Evolutionary conservation across 2,113 vertebrate genomes (phyloP).

Genomic region (Lathamus discolor): DNA sequence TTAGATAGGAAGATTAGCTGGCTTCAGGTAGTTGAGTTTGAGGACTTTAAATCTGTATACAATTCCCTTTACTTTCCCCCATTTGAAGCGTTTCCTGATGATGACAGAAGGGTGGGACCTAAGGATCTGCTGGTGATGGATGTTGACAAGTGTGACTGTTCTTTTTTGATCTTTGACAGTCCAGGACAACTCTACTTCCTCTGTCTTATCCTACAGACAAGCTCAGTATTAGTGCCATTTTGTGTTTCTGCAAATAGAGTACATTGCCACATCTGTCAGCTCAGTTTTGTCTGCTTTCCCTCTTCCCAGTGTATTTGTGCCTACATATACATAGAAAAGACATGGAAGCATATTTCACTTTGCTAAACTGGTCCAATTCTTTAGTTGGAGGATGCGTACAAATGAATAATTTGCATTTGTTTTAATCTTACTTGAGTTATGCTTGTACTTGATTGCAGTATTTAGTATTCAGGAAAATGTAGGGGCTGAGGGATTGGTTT

Average conservation of each 20-base stretch:
- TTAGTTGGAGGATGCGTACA: neutral
- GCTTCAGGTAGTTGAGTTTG: neutral
- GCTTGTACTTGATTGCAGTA: neutral
- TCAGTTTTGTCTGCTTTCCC: neutral
- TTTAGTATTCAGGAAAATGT: neutral
- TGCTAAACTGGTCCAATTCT: neutral
- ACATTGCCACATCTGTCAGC: neutral
- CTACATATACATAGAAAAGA: neutral
- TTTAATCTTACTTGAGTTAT: neutral
- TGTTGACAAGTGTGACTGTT: neutral
- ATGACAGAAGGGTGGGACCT: neutral
- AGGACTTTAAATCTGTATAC: neutral
- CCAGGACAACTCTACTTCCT: neutral
- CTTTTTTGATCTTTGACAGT: neutral
- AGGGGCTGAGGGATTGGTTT: neutral
- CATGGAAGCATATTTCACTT: neutral
- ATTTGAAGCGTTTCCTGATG: neutral
- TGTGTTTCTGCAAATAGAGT: neutral
- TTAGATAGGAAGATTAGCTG: neutral
- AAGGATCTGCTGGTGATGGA: neutral
- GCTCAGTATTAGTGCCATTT: neutral
- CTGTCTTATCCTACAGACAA: neutral
- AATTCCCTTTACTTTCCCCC: neutral
- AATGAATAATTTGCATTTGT: neutral
- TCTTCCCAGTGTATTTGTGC: neutral